Base-by-base conservation (phyloP, 2,113 vertebrate species). In the Lethenteron camtschaticum region DNA sequence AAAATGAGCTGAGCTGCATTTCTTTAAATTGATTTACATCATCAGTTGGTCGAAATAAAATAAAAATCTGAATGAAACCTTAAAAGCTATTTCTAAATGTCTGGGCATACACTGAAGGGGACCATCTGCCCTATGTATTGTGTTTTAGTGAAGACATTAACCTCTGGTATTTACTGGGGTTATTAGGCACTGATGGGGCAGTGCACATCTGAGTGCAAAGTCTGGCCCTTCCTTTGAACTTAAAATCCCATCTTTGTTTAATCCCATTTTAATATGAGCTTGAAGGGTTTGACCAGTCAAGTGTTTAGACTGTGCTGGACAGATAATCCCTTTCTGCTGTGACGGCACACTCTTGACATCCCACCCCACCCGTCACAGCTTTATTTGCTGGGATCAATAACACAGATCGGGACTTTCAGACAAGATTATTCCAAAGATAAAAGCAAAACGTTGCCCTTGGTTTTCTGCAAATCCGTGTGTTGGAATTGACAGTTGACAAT, bases 131-230 rank as follows among this genome's bases (percentile, higher is more conserved):
- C 24, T 66, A 66, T 66, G n/a, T 66, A 66, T 66, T 66, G 63
- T 66, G 63, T 66, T 66, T 66, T 66, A 66, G 24, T 66, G 63
- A 66, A 66, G 63, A 66, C 24, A 66, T 66, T 66, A 66, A 24
- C 63, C 63, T 66, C 10, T 66, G 63, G 24, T 66, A 66, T 66
- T 66, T 66, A 66, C 63, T 24, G 63, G 10, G 63, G 24, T 66
- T 66, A 66, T 66, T 66, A 66, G 24, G 24, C 63, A 66, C 63
- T 66, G 63, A 66, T 66, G 63, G 63, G 24, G 24, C 63, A 9
- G 63, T 24, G 24, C 10, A 10, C 24, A 24, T 66, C 24, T 66
- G 63, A 66, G 8, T 66, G n/a, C n/a, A 41, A 41, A 9, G n/a
- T n/a, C 63, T 66, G 63, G n/a, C 63, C 63, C 63, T 66, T 66